These are phyloP conservation scores for Anagyrus pseudococci DNA, from an alignment of 2,888 invertebrate genomes.

Conservation along the genomic window DNA sequence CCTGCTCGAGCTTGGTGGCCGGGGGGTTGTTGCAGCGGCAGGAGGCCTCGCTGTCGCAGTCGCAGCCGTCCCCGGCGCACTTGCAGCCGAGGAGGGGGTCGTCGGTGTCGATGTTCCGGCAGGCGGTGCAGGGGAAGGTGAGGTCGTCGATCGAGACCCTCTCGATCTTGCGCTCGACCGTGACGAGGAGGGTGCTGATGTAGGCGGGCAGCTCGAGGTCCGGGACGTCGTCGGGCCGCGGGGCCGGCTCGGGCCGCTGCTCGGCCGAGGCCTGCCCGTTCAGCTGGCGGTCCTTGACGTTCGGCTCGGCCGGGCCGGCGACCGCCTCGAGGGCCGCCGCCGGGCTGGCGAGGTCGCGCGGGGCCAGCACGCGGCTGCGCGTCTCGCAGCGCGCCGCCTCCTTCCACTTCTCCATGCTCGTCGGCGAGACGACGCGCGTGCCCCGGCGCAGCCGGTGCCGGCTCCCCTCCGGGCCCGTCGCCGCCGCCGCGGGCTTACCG, in stretches of 20 bases:
- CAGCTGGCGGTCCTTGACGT: conserved; percentile 36
- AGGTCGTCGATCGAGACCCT: conserved; percentile 72
- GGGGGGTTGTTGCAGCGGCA: conserved; percentile 38
- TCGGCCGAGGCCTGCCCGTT: conserved; percentile 29
- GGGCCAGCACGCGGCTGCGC: conserved; percentile 49
- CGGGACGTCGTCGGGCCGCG: conserved; percentile 52
- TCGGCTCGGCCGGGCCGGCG: conserved; percentile 22
- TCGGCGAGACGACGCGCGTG: conserved; percentile 51
- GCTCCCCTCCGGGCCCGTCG: conserved; percentile 35
- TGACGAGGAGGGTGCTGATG: conserved; percentile 71
- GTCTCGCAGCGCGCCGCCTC: conserved; percentile 50
- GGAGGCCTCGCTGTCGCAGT: conserved; percentile 50
- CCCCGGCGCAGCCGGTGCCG: conserved; percentile 46
- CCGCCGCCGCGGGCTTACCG: conserved; percentile 21
- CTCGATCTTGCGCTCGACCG: conserved; percentile 74
- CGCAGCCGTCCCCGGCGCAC: conserved; percentile 55
- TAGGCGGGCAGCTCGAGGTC: conserved; percentile 69
- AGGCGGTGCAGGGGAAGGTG: conserved; percentile 68
- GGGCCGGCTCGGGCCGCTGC: conserved; percentile 32
- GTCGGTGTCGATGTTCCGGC: conserved; percentile 58
- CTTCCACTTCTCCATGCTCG: conserved; percentile 53
- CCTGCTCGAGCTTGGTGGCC: conserved; percentile 47
- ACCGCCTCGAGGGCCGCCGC: conserved; percentile 47
- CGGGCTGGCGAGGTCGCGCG: conserved; percentile 55
- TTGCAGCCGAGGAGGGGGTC: conserved; percentile 58